These are phyloP conservation scores for Trypoxylus dichotomus DNA, from an alignment of 1,140 invertebrate genomes.

Conservation along the genomic window DNA sequence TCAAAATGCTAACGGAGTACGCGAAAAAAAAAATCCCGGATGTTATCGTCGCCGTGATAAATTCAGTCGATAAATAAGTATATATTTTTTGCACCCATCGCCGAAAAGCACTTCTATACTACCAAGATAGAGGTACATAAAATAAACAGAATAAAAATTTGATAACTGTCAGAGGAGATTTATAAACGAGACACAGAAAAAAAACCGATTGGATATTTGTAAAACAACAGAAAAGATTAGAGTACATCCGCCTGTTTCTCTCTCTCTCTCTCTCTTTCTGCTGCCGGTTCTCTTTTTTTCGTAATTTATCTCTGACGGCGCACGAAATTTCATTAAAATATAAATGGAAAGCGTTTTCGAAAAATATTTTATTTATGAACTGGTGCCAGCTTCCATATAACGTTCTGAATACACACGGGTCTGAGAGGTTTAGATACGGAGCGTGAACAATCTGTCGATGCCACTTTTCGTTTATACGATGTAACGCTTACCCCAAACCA, in stretches of 20 bases:
- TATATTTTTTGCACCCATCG: background rate
- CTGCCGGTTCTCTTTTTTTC: background rate
- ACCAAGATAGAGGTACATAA: background rate
- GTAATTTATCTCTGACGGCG: conserved; percentile 4
- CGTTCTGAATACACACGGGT: background rate
- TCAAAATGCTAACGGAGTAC: background rate
- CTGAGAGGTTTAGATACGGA: background rate
- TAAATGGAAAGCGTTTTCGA: conserved; percentile 3
- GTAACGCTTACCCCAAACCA: too few species aligned
- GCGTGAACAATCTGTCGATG: background rate
- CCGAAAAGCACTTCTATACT: background rate
- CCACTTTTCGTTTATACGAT: background rate
- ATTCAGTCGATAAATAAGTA: conserved; percentile 21
- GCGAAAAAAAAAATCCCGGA: background rate
- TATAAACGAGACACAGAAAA: background rate
- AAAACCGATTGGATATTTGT: conserved; percentile 17
- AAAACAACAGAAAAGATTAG: conserved; percentile 17
- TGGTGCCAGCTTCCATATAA: background rate
- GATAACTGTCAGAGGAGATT: conserved; percentile 16
- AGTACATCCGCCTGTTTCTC: background rate
- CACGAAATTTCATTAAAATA: conserved; percentile 24
- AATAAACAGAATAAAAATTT: conserved; percentile 24
- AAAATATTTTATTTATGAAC: conserved; percentile 26
- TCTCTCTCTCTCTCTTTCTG: background rate
- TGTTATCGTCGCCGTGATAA: conserved; percentile 15